These are phyloP conservation scores for Rutilus rutilus DNA, from an alignment of 2,113 vertebrate genomes.

Conservation along the genomic window DNA sequence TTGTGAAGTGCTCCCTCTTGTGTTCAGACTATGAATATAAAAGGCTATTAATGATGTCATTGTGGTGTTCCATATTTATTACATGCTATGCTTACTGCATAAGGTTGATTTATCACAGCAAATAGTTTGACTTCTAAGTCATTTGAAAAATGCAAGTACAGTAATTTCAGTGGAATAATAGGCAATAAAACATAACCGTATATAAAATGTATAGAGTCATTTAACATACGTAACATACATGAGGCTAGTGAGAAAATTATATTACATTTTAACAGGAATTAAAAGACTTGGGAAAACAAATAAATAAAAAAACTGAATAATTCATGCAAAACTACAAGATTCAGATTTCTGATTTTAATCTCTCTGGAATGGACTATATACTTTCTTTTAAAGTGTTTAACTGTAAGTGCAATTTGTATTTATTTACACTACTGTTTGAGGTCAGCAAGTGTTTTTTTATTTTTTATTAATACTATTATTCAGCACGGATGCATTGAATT, in stretches of 20 bases:
- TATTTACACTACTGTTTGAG: too few relatives aligned
- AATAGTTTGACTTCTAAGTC: neutral
- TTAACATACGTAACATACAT: neutral
- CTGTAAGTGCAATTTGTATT: too few relatives aligned
- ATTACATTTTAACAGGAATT: neutral
- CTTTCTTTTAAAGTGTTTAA: too few relatives aligned
- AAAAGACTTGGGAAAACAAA: neutral
- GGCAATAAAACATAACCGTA: neutral
- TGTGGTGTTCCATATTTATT: neutral
- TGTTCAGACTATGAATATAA: constrained; percentile 48
- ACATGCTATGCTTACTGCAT: neutral
- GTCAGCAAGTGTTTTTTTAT: too few relatives aligned
- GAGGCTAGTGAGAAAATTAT: neutral
- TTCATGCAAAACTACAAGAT: neutral
- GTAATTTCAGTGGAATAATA: neutral
- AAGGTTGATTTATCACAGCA: neutral
- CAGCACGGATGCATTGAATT: neutral
- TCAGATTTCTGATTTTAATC: neutral
- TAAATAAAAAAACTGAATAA: neutral
- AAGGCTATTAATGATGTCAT: neutral
- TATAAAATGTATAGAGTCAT: neutral
- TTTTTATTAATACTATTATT: neutral
- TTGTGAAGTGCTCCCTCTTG: constrained; percentile 62
- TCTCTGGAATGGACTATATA: neutral
- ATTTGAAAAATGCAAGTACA: neutral